Base-by-base conservation (phyloP, 2,113 vertebrate species). In the Coryphaenoides rupestris region DNA sequence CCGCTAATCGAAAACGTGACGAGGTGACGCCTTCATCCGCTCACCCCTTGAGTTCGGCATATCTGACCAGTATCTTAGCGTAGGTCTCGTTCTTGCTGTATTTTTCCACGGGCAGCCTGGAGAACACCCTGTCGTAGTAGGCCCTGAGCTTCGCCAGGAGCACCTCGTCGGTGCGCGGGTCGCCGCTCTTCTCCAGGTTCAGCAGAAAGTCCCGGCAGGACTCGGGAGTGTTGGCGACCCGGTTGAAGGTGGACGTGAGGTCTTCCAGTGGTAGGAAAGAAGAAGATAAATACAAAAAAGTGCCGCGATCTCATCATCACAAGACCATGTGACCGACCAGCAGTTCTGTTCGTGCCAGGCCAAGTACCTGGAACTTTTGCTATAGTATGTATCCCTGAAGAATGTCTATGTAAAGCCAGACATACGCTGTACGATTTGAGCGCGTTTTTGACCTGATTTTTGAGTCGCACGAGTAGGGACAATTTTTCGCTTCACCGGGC, bases 11-110 rank as follows among this genome's bases (percentile, higher is more conserved):
- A 23, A 28, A 7, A 61, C 19, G 10, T 23, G 5, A 5, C n/a
- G 21, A 21, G 6, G 19, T 16, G 40, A 17, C 54, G 50, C 13
- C 40, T 14, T 45, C 61, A 13, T 15, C 53, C n/a, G 93, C 93
- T 94, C 83, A 98, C 96, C 88, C 94, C 84, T 93, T 98, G 61
- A 98, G 85, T 74, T 99, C 94, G 0, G 96, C 96, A 84, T 95
- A 98, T 85, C 94, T 89, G 73, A 98, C 93, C 58, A 97, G 87
- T 76, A 99, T 95, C 64, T 82, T 90, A 81, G 95, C 95, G 26
- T 96, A 99, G 87, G 88, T 93, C 85, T 90, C 80, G 55, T 94
- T 92, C 71, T 94, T 91, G 65, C 92, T 92, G 45, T 95, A 90
- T 46, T 95, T 92, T 77, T 92, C 92, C 66, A 94, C 86, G 22